phyloP scores from a whole-genome alignment of 2,797 vertebrate species.

The Phoeniculus purpureus region DNA sequence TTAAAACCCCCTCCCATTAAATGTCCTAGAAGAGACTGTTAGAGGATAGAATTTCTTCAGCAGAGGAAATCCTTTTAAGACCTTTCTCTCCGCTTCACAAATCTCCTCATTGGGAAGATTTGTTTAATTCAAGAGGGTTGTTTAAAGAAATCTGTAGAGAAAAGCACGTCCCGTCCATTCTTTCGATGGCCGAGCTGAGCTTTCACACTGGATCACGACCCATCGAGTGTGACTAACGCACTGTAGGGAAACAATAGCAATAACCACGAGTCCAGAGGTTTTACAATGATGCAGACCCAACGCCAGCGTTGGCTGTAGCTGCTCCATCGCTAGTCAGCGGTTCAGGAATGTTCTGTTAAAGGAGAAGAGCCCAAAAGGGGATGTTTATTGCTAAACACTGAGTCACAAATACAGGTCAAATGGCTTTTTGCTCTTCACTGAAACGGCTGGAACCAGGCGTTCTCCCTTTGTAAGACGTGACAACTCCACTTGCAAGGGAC shows the following conservation, averaged over 20 bases:
- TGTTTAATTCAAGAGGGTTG: background rate
- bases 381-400: background rate
- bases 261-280: background rate
- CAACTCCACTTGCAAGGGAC: background rate
- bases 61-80: background rate
- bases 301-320: background rate
- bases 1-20: background rate
- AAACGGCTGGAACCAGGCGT: background rate
- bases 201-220: background rate
- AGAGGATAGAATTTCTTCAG: background rate
- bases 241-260: conserved; percentile 4
- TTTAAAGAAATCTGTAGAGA: background rate
- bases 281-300: background rate
- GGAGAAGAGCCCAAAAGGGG: background rate
- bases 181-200: background rate
- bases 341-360: background rate
- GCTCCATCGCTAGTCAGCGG: fast-evolving
- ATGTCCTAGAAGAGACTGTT: background rate
- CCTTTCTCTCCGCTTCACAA: background rate
- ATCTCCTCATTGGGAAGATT: background rate
- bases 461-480: background rate
- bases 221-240: background rate
- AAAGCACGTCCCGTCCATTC: background rate
- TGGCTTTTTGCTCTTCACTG: background rate
- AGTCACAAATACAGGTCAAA: background rate